Evolutionary conservation across 2,797 vertebrate species (phyloP), one percentile per base, ranked within the genome.

Genomic region (Leptoclinus maculatus): DNA sequence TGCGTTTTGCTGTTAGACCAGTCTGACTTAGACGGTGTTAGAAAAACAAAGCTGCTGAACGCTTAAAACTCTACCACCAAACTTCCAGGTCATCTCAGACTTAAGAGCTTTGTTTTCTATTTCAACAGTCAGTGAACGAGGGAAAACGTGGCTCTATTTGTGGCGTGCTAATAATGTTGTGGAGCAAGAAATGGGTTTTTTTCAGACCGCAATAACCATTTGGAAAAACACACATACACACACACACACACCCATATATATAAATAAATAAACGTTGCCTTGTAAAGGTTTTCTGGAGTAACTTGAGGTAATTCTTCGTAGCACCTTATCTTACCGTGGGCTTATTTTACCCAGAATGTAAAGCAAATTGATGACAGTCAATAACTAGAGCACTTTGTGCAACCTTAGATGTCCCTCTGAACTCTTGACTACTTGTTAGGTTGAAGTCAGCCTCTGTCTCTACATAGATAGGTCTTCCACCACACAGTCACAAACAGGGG

Each of bases 401-500:
- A 14, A 54, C 29, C 58, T 13, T 32, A 49, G 21, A 34, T 36
- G 56, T 59, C 32, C 41, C 17, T 43, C 39, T 73, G 17, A 54
- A 13, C 49, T 65, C 62, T 54, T 54, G 57, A 47, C 49, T 62
- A 58, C 47, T 56, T 69, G 7, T 71, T 32, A 14, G 29, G n/a
- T 49, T 69, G 10, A 77, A 76, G 64, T 76, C 39, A 25, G 27
- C 32, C 16, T 16, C n/a, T 17, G 34, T 60, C 36, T 59, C 34
- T 25, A 43, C 32, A 73, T 2, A 56, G 23, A 56, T 8, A 14
- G 23, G 27, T 6, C 13, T 32, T 39, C 29, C 38, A 41, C 69
- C 7, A 71, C 59, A 66, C 54, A 3, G 11, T 74, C 27, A 57
- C 29, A 76, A 59, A 79, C 29, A 39, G 38, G 6, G 38, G 6